Conservation (phyloP, 2,888 invertebrate genomes). For the Machimus atricapillus region DNA sequence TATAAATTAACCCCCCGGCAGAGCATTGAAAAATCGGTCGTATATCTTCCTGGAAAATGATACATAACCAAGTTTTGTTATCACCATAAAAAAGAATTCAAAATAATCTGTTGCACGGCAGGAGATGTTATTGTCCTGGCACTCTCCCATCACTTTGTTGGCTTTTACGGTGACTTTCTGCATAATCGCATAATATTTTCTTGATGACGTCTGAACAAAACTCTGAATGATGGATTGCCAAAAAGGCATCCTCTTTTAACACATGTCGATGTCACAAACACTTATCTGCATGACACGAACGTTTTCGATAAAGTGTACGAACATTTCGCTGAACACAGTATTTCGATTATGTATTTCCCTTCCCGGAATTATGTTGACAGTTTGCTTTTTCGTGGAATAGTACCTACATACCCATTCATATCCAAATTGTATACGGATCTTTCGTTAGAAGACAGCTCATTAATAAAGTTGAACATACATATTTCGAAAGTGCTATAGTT, state of each 20-base stretch:
- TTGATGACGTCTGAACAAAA: neutral
- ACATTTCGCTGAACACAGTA: neutral
- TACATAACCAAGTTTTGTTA: neutral
- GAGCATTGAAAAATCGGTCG: neutral
- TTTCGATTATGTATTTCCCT: neutral
- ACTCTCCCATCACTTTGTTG: neutral
- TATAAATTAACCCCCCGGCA: neutral
- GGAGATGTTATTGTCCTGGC: neutral
- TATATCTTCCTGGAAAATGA: neutral
- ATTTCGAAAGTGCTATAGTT: neutral
- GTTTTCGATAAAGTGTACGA: neutral
- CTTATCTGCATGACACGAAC: neutral
- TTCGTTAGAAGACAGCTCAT: neutral
- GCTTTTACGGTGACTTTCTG: neutral
- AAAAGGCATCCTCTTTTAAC: neutral
- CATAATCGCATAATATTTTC: neutral
- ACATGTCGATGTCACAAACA: neutral
- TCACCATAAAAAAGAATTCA: neutral
- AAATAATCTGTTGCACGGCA: neutral
- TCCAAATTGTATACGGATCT: too few species aligned
- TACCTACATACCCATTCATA: neutral
- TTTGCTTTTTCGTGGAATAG: neutral
- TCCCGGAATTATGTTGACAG: neutral
- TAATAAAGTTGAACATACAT: neutral
- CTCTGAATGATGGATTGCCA: neutral